Base-by-base conservation (phyloP, 2,113 vertebrate genomes). In the Tylochromis polylepis region DNA sequence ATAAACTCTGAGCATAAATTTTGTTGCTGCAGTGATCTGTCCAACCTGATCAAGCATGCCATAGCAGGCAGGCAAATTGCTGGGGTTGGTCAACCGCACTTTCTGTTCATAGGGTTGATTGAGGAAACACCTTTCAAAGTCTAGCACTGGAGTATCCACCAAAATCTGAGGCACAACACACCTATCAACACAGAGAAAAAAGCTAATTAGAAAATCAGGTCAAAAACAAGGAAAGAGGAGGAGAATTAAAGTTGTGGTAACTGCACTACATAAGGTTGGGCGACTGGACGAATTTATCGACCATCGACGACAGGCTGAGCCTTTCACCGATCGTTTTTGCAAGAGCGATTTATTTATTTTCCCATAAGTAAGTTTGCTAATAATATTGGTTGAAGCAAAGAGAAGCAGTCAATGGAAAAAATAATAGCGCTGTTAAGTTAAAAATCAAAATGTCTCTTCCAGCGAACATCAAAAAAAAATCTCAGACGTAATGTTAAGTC, bases 41-140 rank as follows among this genome's bases (percentile, higher is more conserved):
- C 38, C 51, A 3, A 97, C 97, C 97, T 97, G 97, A 46, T 96
- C 91, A n/a, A 96, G 88, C 59, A 96, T 34, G 12, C 95, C 94
- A 8, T 94, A 96, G 88, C 95, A 98, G 20, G 95, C 97, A 2
- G 96, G 96, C 22, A 98, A 92, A 15, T 92, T 4, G 0, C 94
- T 91, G 53, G 86, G 65, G 4, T 99, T 99, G 82, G 90, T 94
- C 8, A 99, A 93, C n/a, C 62, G 93, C 80, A 97, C 60, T 4
- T 27, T 82, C 80, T 93, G 90, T 27, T 93, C 11, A 11, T 96
- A 97, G 0, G 91, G 91, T 24, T 95, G 90, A 70, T 94, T 91
- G 0, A 99, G 93, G 80, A 96, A 98, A 94, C 98, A 98, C 27
- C 36, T 90, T 7, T 95, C 91, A 5, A 98, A 98, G 0, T 93